Percentiles rank a stretch among this genome's conserved stretches.
Conservation (phyloP, 2,888 invertebrate genomes). For the Nephrocerus scutellatus region DNA sequence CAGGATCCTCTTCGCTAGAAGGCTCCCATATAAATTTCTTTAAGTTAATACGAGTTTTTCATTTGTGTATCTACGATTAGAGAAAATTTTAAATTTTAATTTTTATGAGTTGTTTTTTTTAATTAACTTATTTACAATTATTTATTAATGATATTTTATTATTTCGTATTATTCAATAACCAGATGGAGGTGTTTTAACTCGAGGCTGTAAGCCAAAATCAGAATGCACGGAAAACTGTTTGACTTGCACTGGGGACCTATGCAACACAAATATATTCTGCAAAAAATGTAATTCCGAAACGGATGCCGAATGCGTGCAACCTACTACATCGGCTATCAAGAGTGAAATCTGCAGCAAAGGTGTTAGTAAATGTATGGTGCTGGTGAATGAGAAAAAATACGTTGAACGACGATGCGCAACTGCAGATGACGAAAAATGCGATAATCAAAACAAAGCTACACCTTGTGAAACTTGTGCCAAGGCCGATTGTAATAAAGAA, state of each 20-base stretch:
- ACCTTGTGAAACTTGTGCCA: conserved; percentile 20
- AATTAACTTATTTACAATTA: too few species aligned
- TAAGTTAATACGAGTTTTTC: too few species aligned
- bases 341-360: conserved; percentile 23
- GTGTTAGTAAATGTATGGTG: conserved; percentile 23
- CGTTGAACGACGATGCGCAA: conserved; percentile 25
- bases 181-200: conserved; percentile 1
- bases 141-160: too few species aligned
- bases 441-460: conserved; percentile 6
- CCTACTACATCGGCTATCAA: conserved; percentile 9
- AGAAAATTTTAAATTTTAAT: too few species aligned
- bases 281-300: conserved; percentile 25
- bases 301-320: conserved; percentile 24
- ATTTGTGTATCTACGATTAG: too few species aligned
- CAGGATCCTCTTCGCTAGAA: too few species aligned
- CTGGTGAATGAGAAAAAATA: conserved; percentile 23
- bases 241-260: too few species aligned
- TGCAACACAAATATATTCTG: too few species aligned
- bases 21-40: too few species aligned
- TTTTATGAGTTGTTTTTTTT: too few species aligned
- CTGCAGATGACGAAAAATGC: conserved; percentile 3
- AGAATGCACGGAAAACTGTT: too few species aligned
- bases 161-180: too few species aligned
- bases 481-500: conserved; percentile 25
- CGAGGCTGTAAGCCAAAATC: conserved; percentile 1